Base-by-base conservation (phyloP, 2,113 vertebrate genomes). In the Erinaceus europaeus region DNA sequence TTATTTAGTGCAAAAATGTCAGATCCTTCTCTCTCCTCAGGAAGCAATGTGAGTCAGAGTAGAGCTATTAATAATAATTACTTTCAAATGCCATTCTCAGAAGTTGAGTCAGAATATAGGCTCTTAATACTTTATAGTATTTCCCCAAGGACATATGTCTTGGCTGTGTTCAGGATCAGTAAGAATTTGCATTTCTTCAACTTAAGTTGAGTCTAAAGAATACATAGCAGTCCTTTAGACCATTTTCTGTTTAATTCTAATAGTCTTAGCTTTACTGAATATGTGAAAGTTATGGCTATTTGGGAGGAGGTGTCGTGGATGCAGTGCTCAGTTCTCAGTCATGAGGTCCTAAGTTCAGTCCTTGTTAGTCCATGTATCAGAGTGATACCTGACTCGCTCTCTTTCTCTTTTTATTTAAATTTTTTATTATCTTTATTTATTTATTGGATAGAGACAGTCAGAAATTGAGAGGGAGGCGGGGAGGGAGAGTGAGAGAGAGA, bases 281-380 rank as follows among this genome's bases (percentile, higher is more conserved):
- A 86, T 68, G 69, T 76, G 53, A 68, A 93, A 90, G 64, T 27
- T 78, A n/a, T n/a, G n/a, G n/a, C n/a, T n/a, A n/a, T n/a, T n/a
- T n/a, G n/a, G n/a, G n/a, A n/a, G n/a, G n/a, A n/a, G n/a, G n/a
- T n/a, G n/a, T n/a, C n/a, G n/a, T n/a, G n/a, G n/a, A n/a, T n/a
- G n/a, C n/a, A n/a, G n/a, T n/a, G n/a, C n/a, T n/a, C n/a, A n/a
- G n/a, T n/a, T n/a, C n/a, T n/a, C n/a, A n/a, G n/a, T n/a, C n/a
- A n/a, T n/a, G n/a, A n/a, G n/a, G n/a, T n/a, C n/a, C n/a, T n/a
- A n/a, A n/a, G n/a, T n/a, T n/a, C n/a, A n/a, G n/a, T n/a, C n/a
- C n/a, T n/a, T n/a, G n/a, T n/a, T n/a, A n/a, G n/a, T n/a, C n/a
- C n/a, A n/a, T n/a, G n/a, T n/a, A n/a, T n/a, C n/a, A n/a, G n/a